Evolutionary conservation across 2,113 vertebrate genomes (phyloP).

Genomic region (Oryzias woworae): DNA sequence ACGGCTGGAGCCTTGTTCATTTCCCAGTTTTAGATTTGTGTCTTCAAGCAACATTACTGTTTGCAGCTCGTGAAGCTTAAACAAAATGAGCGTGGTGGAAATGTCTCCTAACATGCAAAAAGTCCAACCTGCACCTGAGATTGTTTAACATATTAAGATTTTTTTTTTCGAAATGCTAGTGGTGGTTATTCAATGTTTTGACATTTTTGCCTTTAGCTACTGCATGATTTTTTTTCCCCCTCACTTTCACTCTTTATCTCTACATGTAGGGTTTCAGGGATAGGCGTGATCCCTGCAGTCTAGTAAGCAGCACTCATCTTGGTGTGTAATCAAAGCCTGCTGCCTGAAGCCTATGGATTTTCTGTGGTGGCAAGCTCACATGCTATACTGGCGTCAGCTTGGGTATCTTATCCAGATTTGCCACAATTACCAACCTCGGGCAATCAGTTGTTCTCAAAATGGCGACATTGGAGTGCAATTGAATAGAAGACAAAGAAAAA

Average conservation of each 20-base stretch:
- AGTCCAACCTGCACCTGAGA: no score
- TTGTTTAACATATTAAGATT: neutral
- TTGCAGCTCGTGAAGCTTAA: neutral
- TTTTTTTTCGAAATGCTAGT: conserved; percentile 17
- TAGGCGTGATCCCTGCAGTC: conserved; percentile 33
- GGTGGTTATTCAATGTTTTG: neutral
- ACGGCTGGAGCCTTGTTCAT: neutral
- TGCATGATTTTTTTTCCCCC: neutral
- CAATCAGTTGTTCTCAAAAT: conserved; percentile 34
- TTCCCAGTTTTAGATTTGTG: neutral
- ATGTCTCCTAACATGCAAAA: no score
- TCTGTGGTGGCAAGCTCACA: conserved; percentile 34
- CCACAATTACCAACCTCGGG: conserved; percentile 46
- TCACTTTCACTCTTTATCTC: conserved; percentile 9
- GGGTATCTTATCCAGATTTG: conserved; percentile 26
- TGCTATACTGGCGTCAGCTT: conserved; percentile 29
- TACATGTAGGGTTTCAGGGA: conserved; percentile 15
- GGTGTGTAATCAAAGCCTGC: conserved; percentile 47
- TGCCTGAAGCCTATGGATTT: conserved; percentile 47
- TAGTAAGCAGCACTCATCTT: conserved; percentile 41
- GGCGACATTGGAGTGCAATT: conserved; percentile 42
- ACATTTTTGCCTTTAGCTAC: neutral
- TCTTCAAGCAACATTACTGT: neutral
- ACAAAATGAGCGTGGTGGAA: neutral
- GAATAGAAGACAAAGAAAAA: conserved; percentile 33